Evolutionary conservation across 2,113 vertebrate species (phyloP), one percentile per base, ranked within the genome.

Genomic region (Eudorcas thomsonii): DNA sequence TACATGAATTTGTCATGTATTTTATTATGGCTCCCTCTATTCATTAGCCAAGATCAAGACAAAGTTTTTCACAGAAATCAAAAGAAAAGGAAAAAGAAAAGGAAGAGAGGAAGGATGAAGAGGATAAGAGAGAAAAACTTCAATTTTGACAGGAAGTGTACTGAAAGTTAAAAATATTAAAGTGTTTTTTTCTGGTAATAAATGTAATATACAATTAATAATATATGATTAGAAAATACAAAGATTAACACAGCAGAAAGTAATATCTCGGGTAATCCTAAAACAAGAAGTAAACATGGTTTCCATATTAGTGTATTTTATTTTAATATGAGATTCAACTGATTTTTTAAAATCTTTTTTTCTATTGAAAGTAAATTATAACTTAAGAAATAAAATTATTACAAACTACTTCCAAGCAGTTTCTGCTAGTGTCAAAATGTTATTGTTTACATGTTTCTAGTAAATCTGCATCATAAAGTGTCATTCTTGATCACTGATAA

Each of bases 21-120:
- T 55, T 88, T 36, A 39, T 26, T 85, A 30, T 28, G 10, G 52
- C 13, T 64, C 6, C 25, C 3, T 52, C 5, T 60, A 13, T n/a
- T 50, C 5, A 54, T 16, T 71, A 80, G 6, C 6, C 50, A 93
- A 23, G 12, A 90, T 33, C 13, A 93, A 64, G 83, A 74, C 48
- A 12, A 95, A 90, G 3, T 0, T 39, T 50, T 85, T 39, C 21
- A 52, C 11, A 30, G 3, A 83, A 92, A 90, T 43, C 13, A 48
- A 21, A 55, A 94, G 2, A 33, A 83, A 25, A 30, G 74, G 14
- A 6, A 59, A 25, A 36, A 60, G 1, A 77, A 88, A 88, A 4
- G 2, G 15, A 62, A n/a, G 1, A 90, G 0, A 21, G 11, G 4
- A 7, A 23, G 3, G 21, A 48, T 2, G 7, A 26, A 21, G 3